Evolutionary conservation across 2,888 invertebrate species (phyloP), one percentile per base, ranked within the genome.

Genomic region (Orthosia gracilis): DNA sequence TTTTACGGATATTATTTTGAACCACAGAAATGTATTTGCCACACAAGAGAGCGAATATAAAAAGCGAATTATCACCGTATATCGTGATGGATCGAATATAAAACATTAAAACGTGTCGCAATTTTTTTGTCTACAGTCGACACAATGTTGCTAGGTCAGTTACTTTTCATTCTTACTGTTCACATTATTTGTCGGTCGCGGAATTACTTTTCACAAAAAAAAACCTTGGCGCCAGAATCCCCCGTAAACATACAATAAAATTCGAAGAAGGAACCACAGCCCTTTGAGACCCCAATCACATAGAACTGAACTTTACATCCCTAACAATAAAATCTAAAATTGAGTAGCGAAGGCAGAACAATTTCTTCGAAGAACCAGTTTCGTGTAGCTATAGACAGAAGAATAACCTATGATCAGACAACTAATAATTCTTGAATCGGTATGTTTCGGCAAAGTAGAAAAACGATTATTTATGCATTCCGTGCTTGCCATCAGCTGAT

Each of bases 401-500:
- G 88, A 88, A 87, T 89, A 90, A 87, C 87, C 89, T 72, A 88
- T 87, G 86, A 85, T 68, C 85, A 85, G 85, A 83, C 83, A 67
- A 71, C 76, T 89, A 92, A 92, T 91, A 92, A 92, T 92, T 91
- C 90, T 89, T 80, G 87, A 75, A 88, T 90, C 82, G 86, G 88
- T 89, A 82, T 85, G 79, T 91, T 91, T 90, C 89, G 92, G 92
- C 92, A 93, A 93, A 93, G 93, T 93, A 94, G 93, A 92, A 88
- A 88, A 89, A 89, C 88, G 70, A 76, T 89, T 88, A 93, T 92
- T 90, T 92, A 94, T 94, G 92, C 94, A 93, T 92, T 89, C 92
- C 92, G 71, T 86, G 84, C 76, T 83, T 76, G 85, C 85, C 88
- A 94, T 95, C 96, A 96, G 96, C 95, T 96, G 96, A 95, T 94